These are phyloP conservation scores for Labia minor DNA, from an alignment of 2,888 invertebrate genomes.

Conservation along the genomic window DNA sequence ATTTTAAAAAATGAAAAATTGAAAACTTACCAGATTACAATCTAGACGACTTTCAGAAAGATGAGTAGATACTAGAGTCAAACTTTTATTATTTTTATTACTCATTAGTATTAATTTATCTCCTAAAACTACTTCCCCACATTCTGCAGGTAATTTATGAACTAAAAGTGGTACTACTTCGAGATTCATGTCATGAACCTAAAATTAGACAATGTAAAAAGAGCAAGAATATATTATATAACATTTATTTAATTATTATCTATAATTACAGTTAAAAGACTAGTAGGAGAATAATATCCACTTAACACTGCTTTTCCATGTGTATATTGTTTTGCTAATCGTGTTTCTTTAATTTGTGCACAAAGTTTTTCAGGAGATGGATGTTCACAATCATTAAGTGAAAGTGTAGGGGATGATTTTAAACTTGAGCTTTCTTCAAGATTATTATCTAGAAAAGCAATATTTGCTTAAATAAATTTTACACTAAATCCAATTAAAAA, in stretches of 20 bases:
- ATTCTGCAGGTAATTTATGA: constrained; percentile 54
- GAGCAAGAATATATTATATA: constrained; percentile 16
- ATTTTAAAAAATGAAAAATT: too few relatives aligned
- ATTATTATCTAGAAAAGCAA: neutral
- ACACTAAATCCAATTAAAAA: too few relatives aligned
- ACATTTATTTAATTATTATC: too few relatives aligned
- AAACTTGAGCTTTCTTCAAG: constrained; percentile 14
- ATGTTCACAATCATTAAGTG: constrained; percentile 28
- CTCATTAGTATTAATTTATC: constrained; percentile 56
- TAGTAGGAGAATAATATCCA: constrained; percentile 45
- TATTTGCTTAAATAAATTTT: neutral
- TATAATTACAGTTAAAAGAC: constrained; percentile 43
- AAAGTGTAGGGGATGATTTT: constrained; percentile 25
- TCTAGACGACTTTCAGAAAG: constrained; percentile 45
- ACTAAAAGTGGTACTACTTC: constrained; percentile 55
- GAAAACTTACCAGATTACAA: constrained; percentile 38
- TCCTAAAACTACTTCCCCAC: constrained; percentile 51
- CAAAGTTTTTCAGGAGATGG: constrained; percentile 30
- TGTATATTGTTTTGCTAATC: constrained; percentile 46
- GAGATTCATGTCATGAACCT: constrained; percentile 57
- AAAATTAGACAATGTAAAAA: too few relatives aligned
- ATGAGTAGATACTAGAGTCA: constrained; percentile 46
- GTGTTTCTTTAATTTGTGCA: constrained; percentile 39
- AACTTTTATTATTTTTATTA: constrained; percentile 38
- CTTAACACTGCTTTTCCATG: constrained; percentile 47